Conservation (phyloP, 1,140 invertebrate genomes). For the Acromyrmex heyeri region DNA sequence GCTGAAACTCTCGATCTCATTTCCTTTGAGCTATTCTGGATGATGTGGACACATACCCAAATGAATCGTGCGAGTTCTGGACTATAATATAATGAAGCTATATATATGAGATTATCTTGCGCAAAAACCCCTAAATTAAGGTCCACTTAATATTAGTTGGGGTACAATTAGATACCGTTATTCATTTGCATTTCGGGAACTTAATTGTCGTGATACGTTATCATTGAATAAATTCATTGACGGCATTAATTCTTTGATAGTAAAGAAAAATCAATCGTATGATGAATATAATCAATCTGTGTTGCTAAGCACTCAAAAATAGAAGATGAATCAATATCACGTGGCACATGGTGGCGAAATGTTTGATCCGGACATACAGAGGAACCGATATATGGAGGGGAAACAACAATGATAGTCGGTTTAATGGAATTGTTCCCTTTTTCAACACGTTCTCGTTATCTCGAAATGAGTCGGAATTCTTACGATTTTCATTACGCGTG, state of each 20-base stretch:
- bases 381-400: no score
- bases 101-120: not conserved
- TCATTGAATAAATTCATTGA: not conserved
- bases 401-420: not conserved
- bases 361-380: not conserved
- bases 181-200: not conserved
- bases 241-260: not conserved
- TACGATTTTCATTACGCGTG: not conserved
- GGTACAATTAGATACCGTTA: not conserved
- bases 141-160: not conserved
- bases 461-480: not conserved
- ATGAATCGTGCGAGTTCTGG: not conserved
- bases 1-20: not conserved
- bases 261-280: not conserved
- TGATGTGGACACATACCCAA: not conserved
- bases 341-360: not conserved
- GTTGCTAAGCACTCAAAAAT: constrained; percentile 26
- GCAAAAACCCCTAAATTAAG: not conserved
- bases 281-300: not conserved
- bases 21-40: constrained; percentile 17
- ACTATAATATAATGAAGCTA: not conserved
- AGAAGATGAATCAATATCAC: constrained; percentile 39
- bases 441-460: not conserved
- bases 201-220: not conserved
- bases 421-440: not conserved